These are phyloP conservation scores for Pelodytes ibericus DNA, from an alignment of 2,797 vertebrate species.

Conservation along the genomic window DNA sequence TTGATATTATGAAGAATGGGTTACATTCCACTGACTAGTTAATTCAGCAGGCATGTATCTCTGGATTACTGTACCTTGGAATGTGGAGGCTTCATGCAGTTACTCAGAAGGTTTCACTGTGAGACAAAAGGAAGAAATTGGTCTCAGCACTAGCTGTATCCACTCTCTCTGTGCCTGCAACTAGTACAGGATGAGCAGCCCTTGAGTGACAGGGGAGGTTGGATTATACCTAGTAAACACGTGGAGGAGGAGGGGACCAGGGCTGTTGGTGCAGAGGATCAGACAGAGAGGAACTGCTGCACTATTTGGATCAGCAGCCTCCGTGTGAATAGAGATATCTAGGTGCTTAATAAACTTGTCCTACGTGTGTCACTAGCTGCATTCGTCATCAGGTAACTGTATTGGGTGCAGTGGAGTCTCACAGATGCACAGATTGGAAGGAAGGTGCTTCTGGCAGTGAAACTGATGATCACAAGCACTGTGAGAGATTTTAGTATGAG, in stretches of 20 bases:
- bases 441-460: neutral
- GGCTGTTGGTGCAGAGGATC: constrained; percentile 18
- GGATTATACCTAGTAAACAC: constrained; percentile 43
- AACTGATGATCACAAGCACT: neutral
- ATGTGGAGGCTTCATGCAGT: constrained; percentile 24
- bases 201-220: constrained; percentile 35
- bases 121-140: constrained; percentile 38
- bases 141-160: constrained; percentile 31
- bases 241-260: constrained; percentile 38
- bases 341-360: neutral
- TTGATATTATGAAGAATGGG: too few species aligned
- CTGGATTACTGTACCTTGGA: constrained; percentile 4
- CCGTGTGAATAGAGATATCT: neutral
- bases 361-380: neutral
- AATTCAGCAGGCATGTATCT: neutral
- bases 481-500: too few species aligned
- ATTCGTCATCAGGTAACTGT: neutral
- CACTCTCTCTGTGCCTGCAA: constrained; percentile 26
- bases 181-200: constrained; percentile 41
- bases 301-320: constrained; percentile 1
- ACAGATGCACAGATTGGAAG: neutral
- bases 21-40: too few species aligned
- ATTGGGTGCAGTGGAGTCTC: neutral
- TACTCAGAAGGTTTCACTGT: constrained; percentile 10
- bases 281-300: constrained; percentile 22